phyloP scores from a whole-genome alignment of 2,888 invertebrate genomes.

The Diploptera punctata region DNA sequence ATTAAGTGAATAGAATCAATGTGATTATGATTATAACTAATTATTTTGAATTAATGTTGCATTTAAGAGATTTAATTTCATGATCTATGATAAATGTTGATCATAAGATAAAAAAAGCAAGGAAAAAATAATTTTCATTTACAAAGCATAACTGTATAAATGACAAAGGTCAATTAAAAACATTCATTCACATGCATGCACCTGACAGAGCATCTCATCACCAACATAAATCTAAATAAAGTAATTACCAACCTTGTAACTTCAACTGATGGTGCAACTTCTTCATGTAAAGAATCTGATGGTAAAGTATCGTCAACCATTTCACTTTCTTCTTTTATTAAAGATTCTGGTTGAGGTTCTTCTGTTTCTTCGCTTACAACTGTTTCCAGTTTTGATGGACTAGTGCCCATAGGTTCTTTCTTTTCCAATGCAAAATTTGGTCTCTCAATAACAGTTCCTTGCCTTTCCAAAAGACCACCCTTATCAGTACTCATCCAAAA shows the following conservation, averaged over 20 bases:
- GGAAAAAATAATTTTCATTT: too few relatives aligned
- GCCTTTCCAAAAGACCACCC: constrained; percentile 31
- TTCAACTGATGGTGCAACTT: neutral
- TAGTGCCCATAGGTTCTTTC: neutral
- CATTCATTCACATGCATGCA: too few relatives aligned
- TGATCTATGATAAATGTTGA: too few relatives aligned
- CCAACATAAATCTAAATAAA: too few relatives aligned
- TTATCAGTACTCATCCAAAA: constrained; percentile 40
- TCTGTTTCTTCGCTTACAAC: neutral
- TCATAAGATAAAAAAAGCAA: too few relatives aligned
- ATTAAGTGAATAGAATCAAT: too few relatives aligned
- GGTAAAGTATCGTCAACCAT: neutral
- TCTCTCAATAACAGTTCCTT: constrained; percentile 41
- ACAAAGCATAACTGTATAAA: too few relatives aligned
- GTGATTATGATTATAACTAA: too few relatives aligned
- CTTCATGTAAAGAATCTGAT: neutral
- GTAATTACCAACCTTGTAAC: constrained; percentile 19
- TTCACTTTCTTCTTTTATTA: neutral
- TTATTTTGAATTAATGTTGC: too few relatives aligned
- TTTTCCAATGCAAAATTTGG: neutral
- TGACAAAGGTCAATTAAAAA: too few relatives aligned
- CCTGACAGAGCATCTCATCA: too few relatives aligned
- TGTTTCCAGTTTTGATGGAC: constrained; percentile 7
- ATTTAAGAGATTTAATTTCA: too few relatives aligned
- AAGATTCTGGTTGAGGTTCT: neutral